Base-by-base conservation (phyloP, 2,888 invertebrate genomes). In the Octodonta nipae region DNA sequence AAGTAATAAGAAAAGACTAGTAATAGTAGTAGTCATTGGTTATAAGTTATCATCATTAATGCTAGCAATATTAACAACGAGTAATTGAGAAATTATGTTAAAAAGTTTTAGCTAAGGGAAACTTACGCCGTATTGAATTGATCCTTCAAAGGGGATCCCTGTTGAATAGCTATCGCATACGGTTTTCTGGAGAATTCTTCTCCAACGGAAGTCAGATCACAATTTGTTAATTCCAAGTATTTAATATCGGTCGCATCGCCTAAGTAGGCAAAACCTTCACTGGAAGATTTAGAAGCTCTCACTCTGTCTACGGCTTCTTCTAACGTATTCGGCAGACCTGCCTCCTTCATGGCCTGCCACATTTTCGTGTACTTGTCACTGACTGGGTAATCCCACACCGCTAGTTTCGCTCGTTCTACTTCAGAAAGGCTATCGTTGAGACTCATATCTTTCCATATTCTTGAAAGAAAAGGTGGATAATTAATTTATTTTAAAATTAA, bases 321-420 rank as follows among this genome's bases (percentile, higher is more conserved):
- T 24, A 85, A 70, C 3, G 73, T 72, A 15, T 72, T 67, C 0
- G 95, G 95, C 7, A 95, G 69, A 0, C 73, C 75, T 0, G 91
- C 84, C 46, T 79, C 78, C 41, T 61, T 61, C 89, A 95, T 96
- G 0, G 88, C 87, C 56, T 92, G 87, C 86, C 93, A 93, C 82
- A 98, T 92, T 64, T 95, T 96, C 24, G 92, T 95, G 60, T 91
- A 96, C 55, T 91, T 95, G 62, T 96, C 93, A 51, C 91, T 91
- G 0, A 96, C 92, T 0, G 96, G 96, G 58, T 96, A 96, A 58
- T 96, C 95, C 95, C 95, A 96, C 0, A 96, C 96, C 0, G 96
- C 95, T 10, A 95, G 61, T 58, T 92, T 87, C 0, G 93, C 86
- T 15, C 93, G 68, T 54, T 95, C 91, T 3, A 87, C 74, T 35